phyloP scores from a whole-genome alignment of 1,140 invertebrate genomes.

The Euschistus heros region DNA sequence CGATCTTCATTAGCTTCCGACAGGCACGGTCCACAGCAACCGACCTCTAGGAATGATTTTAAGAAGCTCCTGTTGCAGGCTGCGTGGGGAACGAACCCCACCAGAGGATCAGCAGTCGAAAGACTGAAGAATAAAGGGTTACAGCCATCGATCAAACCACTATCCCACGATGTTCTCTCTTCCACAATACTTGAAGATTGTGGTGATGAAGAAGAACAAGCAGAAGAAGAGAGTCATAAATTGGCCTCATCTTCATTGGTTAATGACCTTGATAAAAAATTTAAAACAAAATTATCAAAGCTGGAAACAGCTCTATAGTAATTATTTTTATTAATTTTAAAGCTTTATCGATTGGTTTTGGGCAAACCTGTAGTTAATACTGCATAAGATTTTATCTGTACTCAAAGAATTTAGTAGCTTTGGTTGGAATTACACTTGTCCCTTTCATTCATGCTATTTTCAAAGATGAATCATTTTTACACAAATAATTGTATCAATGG shows the following conservation, averaged over 20 bases:
- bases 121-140: constrained; percentile 52
- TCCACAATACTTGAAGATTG: constrained; percentile 74
- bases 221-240: neutral
- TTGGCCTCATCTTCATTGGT: constrained; percentile 25
- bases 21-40: constrained; percentile 24
- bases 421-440: neutral
- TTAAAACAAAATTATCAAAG: constrained; percentile 25
- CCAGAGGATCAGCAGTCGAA: constrained; percentile 68
- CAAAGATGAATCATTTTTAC: neutral
- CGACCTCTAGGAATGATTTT: constrained; percentile 48
- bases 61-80: constrained; percentile 61
- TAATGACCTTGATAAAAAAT: constrained; percentile 26
- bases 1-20: constrained; percentile 21
- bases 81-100: constrained; percentile 24
- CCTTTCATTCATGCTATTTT: neutral
- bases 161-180: constrained; percentile 58
- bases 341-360: too few relatives aligned
- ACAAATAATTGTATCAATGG: neutral
- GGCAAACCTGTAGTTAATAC: too few relatives aligned
- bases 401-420: neutral
- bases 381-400: neutral
- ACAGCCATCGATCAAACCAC: constrained; percentile 40
- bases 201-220: constrained; percentile 49
- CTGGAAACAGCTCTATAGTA: constrained; percentile 28
- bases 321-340: neutral